Percentiles rank a stretch among this genome's conserved stretches.
These are phyloP conservation scores for Nomada goodeniana DNA, from an alignment of 2,888 invertebrate genomes.

Conservation along the genomic window DNA sequence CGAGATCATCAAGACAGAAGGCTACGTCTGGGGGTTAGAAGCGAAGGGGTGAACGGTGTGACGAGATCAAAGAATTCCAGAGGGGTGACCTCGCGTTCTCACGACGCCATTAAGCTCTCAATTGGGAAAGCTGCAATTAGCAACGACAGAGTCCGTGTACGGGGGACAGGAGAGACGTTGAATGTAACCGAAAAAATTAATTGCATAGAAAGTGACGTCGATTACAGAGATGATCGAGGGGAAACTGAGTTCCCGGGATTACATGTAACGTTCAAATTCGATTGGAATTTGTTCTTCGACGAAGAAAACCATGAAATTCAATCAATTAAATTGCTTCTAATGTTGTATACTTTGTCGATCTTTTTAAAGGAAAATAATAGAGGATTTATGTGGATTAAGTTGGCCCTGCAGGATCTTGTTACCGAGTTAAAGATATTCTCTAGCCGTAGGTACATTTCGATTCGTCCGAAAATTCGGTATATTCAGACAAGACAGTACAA, in stretches of 20 bases:
- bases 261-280: neutral
- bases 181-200: conserved; percentile 25
- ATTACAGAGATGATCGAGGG: neutral
- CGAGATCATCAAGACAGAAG: conserved; percentile 26
- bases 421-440: no score
- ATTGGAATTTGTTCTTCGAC: neutral
- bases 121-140: conserved; percentile 69
- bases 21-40: neutral
- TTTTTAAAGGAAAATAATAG: no score
- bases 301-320: no score
- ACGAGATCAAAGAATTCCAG: conserved; percentile 60
- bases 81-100: conserved; percentile 40
- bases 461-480: no score
- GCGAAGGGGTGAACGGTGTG: neutral
- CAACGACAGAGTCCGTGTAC: conserved; percentile 47
- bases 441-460: no score
- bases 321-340: no score
- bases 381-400: no score
- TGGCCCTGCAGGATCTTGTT: no score
- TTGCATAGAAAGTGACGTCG: neutral
- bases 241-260: neutral
- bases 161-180: conserved; percentile 16
- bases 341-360: no score
- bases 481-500: no score
- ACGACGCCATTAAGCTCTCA: conserved; percentile 67